Conservation (phyloP, 2,888 invertebrate genomes). For the Leptopilina syphax region DNA sequence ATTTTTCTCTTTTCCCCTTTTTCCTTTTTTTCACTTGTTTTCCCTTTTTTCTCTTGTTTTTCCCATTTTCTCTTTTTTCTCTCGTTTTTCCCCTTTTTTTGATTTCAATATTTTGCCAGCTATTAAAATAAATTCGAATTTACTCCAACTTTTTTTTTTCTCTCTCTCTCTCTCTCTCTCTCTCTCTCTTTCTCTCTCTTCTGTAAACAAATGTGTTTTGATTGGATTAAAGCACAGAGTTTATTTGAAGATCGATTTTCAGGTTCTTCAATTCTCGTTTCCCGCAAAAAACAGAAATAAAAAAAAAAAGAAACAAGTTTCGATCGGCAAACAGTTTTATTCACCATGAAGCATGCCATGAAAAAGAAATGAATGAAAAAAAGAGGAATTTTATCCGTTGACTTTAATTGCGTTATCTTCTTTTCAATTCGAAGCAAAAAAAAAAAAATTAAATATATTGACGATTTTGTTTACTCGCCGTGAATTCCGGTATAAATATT, state of each 20-base stretch:
- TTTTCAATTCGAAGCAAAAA: neutral
- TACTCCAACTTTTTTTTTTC: no score
- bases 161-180: no score
- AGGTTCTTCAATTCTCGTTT: neutral
- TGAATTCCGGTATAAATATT: no score
- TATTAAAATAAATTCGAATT: no score
- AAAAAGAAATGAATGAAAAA: neutral
- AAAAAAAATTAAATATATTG: neutral
- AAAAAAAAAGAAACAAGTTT: constrained; percentile 18
- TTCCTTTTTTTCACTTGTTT: no score
- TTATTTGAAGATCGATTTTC: neutral
- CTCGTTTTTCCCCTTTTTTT: no score
- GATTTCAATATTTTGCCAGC: no score
- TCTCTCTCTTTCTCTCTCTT: no score
- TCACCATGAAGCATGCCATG: neutral
- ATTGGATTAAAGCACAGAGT: neutral
- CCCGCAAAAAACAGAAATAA: neutral
- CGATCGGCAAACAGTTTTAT: constrained; percentile 24
- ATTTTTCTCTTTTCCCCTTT: no score
- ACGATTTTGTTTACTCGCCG: no score
- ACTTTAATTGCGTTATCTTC: constrained; percentile 10
- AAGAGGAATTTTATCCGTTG: neutral
- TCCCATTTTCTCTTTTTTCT: no score
- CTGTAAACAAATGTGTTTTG: neutral
- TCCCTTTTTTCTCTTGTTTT: no score